Conservation (phyloP, 1,140 invertebrate species). For the Phymastichus coffea region DNA sequence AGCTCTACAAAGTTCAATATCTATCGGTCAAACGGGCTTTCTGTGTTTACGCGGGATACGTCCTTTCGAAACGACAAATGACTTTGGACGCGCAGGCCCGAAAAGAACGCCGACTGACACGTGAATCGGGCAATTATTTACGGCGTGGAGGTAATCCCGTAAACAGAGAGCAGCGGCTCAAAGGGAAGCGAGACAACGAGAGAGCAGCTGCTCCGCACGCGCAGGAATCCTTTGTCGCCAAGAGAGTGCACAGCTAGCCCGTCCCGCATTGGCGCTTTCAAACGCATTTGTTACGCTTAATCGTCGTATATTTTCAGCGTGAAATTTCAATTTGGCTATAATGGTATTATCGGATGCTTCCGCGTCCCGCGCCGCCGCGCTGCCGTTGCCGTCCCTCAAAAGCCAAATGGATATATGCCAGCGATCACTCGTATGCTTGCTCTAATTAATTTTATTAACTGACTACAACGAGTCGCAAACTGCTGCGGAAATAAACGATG, state of each 20-base stretch:
- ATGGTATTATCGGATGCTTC: constrained; percentile 16
- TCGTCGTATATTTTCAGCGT: neutral
- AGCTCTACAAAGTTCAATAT: no score
- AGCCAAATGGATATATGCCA: no score
- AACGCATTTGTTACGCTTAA: constrained; percentile 6
- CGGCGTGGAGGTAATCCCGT: constrained; percentile 2
- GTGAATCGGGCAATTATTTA: constrained; percentile 10
- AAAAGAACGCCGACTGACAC: constrained; percentile 9
- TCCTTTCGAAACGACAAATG: constrained; percentile 6
- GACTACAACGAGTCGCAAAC: neutral
- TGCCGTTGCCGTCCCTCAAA: neutral
- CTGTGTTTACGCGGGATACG: neutral
- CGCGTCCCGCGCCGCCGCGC: neutral
- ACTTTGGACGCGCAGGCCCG: neutral
- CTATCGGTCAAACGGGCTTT: no score
- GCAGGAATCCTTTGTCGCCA: constrained; percentile 16
- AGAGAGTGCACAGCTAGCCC: neutral
- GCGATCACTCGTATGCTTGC: no score
- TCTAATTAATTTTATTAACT: constrained; percentile 10
- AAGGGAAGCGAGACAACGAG: neutral
- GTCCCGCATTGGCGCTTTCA: neutral
- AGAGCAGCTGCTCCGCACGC: no score
- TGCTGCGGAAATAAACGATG: no score
- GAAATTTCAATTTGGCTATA: constrained; percentile 11
- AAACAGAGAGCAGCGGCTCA: constrained; percentile 16